These are phyloP conservation scores for Camptogramma bilineatum DNA, from an alignment of 2,888 invertebrate genomes.

Conservation along the genomic window DNA sequence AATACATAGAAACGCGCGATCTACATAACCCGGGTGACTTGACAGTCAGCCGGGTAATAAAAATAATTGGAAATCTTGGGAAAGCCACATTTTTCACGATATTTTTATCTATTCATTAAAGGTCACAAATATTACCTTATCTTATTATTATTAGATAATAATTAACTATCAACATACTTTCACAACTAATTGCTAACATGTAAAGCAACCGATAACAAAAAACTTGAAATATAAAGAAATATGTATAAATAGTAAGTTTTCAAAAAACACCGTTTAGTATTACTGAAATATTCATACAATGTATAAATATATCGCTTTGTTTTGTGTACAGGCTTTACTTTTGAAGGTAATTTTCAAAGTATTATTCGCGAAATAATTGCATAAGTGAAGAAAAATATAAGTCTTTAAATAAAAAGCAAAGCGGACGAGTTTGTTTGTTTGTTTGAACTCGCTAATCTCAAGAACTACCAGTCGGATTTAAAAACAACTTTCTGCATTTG, in stretches of 20 bases:
- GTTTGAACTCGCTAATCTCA: too few species aligned
- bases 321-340: constrained; percentile 48
- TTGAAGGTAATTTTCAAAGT: constrained; percentile 50
- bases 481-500: too few species aligned
- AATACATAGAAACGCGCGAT: too few species aligned
- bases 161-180: not conserved
- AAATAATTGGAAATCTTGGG: not conserved
- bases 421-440: too few species aligned
- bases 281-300: constrained; percentile 35
- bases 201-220: constrained; percentile 12
- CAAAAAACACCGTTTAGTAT: constrained; percentile 15
- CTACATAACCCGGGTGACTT: too few species aligned
- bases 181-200: constrained; percentile 6
- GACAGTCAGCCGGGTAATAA: too few species aligned
- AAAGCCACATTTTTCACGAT: not conserved
- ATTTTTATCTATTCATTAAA: not conserved
- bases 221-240: constrained; percentile 16
- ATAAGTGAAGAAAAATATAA: too few species aligned
- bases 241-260: constrained; percentile 15
- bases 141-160: constrained; percentile 8
- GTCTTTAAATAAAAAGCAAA: too few species aligned
- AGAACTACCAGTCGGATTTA: too few species aligned
- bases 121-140: constrained; percentile 9
- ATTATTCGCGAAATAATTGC: not conserved
- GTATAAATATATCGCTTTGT: constrained; percentile 47